Percentiles rank a stretch among this genome's conserved stretches.
phyloP scores from a whole-genome alignment of 1,140 invertebrate genomes.

The Telenomus remus region DNA sequence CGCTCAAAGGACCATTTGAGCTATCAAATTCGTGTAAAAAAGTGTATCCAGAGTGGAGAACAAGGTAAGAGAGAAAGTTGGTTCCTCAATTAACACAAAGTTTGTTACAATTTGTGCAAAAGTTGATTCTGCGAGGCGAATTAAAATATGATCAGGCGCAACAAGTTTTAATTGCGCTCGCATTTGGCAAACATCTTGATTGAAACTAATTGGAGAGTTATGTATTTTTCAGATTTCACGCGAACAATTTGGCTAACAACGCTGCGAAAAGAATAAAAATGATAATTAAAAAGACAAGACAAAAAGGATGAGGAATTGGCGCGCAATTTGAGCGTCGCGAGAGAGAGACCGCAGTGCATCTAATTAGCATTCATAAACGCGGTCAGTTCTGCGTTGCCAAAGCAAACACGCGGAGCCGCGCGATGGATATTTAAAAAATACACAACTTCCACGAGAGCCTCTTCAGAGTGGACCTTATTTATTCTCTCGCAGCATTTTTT shows the following conservation, averaged over 20 bases:
- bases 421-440: conserved; percentile 63
- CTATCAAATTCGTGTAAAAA: no score
- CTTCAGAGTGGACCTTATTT: conserved; percentile 59
- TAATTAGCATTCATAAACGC: conserved; percentile 68
- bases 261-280: no score
- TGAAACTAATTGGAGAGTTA: conserved; percentile 2
- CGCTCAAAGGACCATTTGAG: no score
- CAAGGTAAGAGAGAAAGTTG: no score
- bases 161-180: neutral
- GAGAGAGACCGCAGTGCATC: conserved; percentile 53
- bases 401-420: conserved; percentile 61
- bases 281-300: conserved; percentile 32
- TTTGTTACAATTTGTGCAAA: no score
- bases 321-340: conserved; percentile 36
- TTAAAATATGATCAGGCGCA: neutral
- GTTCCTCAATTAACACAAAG: no score
- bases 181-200: neutral
- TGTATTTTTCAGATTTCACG: neutral
- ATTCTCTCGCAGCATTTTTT: conserved; percentile 48
- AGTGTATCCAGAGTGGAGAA: no score
- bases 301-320: conserved; percentile 13
- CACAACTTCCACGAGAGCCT: conserved; percentile 49
- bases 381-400: conserved; percentile 61
- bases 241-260: conserved; percentile 6
- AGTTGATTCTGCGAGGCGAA: conserved; percentile 4